phyloP scores from a whole-genome alignment of 2,797 vertebrate genomes.

The Eulemur albifrons region DNA sequence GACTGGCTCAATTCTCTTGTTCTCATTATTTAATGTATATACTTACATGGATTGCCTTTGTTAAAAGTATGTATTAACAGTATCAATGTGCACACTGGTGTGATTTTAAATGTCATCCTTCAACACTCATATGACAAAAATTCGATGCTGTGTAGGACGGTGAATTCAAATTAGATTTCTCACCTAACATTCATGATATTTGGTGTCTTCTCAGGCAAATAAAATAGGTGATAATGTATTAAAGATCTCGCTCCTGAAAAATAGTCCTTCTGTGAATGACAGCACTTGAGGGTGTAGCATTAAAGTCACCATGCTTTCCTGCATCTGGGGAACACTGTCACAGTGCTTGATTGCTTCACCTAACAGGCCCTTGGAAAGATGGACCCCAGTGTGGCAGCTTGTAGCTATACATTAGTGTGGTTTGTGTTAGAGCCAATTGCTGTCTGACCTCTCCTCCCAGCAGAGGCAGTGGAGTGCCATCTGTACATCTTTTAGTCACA shows the following conservation, averaged over 20 bases:
- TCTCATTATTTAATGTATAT: neutral
- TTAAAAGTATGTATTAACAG: neutral
- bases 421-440: slow-evolving; percentile 81
- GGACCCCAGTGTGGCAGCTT: slow-evolving; percentile 78
- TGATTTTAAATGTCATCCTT: slow-evolving; percentile 39
- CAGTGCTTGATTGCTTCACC: slow-evolving; percentile 66
- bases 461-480: slow-evolving; percentile 79
- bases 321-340: slow-evolving; percentile 59
- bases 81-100: neutral
- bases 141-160: neutral
- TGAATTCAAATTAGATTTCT: slow-evolving; percentile 25
- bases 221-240: slow-evolving; percentile 39
- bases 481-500: slow-evolving; percentile 84
- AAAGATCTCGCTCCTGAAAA: slow-evolving; percentile 16
- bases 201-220: slow-evolving; percentile 24
- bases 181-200: neutral
- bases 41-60: neutral
- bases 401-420: slow-evolving; percentile 77
- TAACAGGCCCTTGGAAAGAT: slow-evolving; percentile 61
- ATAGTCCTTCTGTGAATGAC: neutral
- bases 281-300: neutral
- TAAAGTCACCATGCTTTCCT: neutral
- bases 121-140: neutral
- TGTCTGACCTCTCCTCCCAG: slow-evolving; percentile 81
- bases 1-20: neutral